phyloP scores from a whole-genome alignment of 1,140 invertebrate genomes.

The Drosophila trapezifrons region DNA sequence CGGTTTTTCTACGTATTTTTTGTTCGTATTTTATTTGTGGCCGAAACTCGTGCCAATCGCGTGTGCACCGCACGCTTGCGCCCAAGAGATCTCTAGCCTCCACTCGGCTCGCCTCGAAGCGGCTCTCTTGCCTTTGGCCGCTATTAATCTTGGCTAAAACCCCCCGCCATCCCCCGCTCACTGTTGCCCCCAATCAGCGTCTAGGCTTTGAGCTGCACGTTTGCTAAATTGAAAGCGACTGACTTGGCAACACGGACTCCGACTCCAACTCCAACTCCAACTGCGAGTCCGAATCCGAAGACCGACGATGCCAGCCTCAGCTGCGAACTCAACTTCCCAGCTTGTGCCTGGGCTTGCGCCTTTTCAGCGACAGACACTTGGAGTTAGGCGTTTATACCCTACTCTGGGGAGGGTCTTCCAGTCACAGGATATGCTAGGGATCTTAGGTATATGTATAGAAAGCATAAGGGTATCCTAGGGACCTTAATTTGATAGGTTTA shows the following conservation, averaged over 20 bases:
- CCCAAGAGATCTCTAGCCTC: conserved; percentile 47
- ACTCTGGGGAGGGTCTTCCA: background rate
- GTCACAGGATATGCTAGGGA: background rate
- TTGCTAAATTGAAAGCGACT: conserved; percentile 82
- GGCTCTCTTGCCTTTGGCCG: conserved; percentile 51
- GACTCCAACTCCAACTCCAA: conserved; percentile 34
- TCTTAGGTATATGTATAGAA: no score
- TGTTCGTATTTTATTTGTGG: conserved; percentile 21
- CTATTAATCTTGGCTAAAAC: conserved; percentile 74
- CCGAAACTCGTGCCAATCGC: conserved; percentile 83
- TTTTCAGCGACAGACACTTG: conserved; percentile 35
- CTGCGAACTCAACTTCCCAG: conserved; percentile 5
- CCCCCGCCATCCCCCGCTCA: conserved; percentile 48
- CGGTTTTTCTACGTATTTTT: conserved; percentile 35
- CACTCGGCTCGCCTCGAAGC: conserved; percentile 3
- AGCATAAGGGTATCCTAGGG: no score
- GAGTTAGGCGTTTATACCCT: conserved; percentile 25
- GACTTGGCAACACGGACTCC: conserved; percentile 50
- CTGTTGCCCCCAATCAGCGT: conserved; percentile 78
- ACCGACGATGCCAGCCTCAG: conserved; percentile 23
- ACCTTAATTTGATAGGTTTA: background rate
- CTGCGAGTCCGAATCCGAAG: conserved; percentile 27
- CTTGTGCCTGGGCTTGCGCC: conserved; percentile 73
- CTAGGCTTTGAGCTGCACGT: conserved; percentile 78
- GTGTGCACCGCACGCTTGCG: conserved; percentile 77